Conservation (phyloP, 2,113 vertebrate genomes). For the Thomomys bottae region DNA sequence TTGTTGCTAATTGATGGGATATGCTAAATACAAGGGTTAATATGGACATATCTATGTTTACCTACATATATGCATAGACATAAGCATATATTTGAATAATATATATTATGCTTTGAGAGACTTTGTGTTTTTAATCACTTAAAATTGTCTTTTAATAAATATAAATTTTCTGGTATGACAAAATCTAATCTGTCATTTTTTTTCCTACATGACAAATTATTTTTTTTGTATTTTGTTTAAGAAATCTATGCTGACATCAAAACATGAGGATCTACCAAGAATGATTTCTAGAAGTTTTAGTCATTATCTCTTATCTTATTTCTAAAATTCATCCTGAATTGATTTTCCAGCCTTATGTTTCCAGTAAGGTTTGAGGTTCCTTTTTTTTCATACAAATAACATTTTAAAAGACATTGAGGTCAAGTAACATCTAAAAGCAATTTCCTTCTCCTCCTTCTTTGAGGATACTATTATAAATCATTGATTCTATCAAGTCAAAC, state of each 20-base stretch:
- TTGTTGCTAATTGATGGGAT: background rate
- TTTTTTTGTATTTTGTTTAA: background rate
- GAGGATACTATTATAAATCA: background rate
- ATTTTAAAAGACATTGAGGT: conserved; percentile 1
- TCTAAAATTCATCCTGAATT: background rate
- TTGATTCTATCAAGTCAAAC: conserved; percentile 28
- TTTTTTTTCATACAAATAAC: background rate
- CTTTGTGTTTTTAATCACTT: background rate
- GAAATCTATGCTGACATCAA: background rate
- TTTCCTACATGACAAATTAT: background rate
- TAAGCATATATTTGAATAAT: no score
- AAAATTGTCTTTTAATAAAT: conserved; percentile 33
- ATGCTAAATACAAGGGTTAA: background rate
- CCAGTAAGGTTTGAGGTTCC: background rate
- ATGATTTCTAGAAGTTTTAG: background rate
- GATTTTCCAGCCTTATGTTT: background rate
- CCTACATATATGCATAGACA: no score
- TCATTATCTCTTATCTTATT: background rate
- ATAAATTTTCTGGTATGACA: background rate
- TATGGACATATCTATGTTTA: no score
- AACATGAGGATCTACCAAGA: background rate
- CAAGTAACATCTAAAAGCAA: background rate
- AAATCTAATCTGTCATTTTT: background rate
- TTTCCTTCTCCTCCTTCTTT: background rate
- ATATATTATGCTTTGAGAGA: accelerated